Conservation (phyloP, 2,113 vertebrate species). For the Hemicordylus capensis region DNA sequence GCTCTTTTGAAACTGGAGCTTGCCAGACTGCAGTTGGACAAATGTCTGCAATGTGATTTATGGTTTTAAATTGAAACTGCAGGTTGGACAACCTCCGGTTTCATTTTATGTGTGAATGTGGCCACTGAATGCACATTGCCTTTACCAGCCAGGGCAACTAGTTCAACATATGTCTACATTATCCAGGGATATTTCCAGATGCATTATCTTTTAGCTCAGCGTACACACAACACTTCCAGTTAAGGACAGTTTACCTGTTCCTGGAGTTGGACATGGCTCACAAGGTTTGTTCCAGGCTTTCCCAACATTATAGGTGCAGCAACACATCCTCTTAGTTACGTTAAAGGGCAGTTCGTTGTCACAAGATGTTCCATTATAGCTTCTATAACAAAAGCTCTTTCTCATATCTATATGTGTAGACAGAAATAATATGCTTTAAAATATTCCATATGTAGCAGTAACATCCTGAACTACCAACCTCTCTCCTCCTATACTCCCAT, state of each 20-base stretch:
- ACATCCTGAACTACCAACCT: not conserved
- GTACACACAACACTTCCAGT: not conserved
- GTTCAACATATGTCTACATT: not conserved
- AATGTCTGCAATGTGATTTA: too few relatives aligned
- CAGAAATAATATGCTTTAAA: slow-evolving; percentile 28
- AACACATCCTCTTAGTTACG: slow-evolving; percentile 84
- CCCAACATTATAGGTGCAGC: slow-evolving; percentile 85
- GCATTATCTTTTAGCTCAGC: not conserved
- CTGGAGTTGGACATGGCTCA: slow-evolving; percentile 79
- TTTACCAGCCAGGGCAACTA: not conserved
- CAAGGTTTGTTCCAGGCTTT: slow-evolving; percentile 90
- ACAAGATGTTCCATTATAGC: slow-evolving; percentile 82
- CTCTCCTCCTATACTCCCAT: not conserved
- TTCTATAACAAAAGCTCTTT: slow-evolving; percentile 86
- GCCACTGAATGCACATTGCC: not conserved
- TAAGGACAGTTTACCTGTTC: slow-evolving; percentile 68
- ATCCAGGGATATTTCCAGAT: not conserved
- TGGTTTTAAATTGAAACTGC: too few relatives aligned
- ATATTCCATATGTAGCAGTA: not conserved
- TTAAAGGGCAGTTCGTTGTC: slow-evolving; percentile 85
- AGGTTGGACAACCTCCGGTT: too few relatives aligned
- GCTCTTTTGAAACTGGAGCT: too few relatives aligned
- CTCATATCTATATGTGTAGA: slow-evolving; percentile 80
- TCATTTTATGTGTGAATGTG: too few relatives aligned
- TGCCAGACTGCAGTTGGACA: too few relatives aligned